These are phyloP conservation scores for Prosopocoilus inquinatus DNA, from an alignment of 2,888 invertebrate species.

Conservation along the genomic window DNA sequence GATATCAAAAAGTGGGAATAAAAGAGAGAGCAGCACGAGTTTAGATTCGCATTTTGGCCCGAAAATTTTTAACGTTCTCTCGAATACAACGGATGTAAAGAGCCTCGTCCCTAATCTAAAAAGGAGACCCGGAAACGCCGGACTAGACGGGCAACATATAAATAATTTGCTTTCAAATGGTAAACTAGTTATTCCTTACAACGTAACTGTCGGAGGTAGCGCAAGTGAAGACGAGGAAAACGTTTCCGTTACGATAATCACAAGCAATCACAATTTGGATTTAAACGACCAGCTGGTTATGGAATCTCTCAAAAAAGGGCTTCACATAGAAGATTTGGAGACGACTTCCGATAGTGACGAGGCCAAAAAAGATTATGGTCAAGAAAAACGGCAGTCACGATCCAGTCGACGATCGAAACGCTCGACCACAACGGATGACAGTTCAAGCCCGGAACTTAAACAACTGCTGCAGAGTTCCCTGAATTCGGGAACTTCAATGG, in stretches of 20 bases:
- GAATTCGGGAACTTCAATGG: constrained; percentile 51
- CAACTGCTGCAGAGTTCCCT: constrained; percentile 50
- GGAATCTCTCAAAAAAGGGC: constrained; percentile 43
- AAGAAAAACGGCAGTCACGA: constrained; percentile 36
- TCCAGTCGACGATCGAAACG: constrained; percentile 30
- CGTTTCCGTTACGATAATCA: constrained; percentile 48
- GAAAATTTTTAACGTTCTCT: constrained; percentile 63
- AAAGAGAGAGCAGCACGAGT: constrained; percentile 67
- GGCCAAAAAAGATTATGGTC: constrained; percentile 29
- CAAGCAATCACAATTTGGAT: constrained; percentile 45
- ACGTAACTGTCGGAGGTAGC: constrained; percentile 31
- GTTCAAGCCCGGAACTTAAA: constrained; percentile 52
- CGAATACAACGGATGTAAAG: constrained; percentile 51
- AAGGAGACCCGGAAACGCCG: constrained; percentile 50
- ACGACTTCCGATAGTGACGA: constrained; percentile 21
- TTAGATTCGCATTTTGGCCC: constrained; percentile 78
- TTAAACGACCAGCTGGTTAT: constrained; percentile 47
- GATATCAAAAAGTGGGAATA: constrained; percentile 27
- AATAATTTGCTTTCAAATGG: constrained; percentile 44
- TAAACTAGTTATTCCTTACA: constrained; percentile 42
- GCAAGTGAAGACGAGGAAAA: constrained; percentile 49
- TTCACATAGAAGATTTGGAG: constrained; percentile 40
- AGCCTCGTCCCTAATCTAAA: constrained; percentile 59
- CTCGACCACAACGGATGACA: constrained; percentile 34
- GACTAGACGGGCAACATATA: constrained; percentile 51